Percentiles rank a stretch among this genome's conserved stretches.
Evolutionary conservation across 2,797 vertebrate genomes (phyloP).

Genomic region (Artibeus lituratus): DNA sequence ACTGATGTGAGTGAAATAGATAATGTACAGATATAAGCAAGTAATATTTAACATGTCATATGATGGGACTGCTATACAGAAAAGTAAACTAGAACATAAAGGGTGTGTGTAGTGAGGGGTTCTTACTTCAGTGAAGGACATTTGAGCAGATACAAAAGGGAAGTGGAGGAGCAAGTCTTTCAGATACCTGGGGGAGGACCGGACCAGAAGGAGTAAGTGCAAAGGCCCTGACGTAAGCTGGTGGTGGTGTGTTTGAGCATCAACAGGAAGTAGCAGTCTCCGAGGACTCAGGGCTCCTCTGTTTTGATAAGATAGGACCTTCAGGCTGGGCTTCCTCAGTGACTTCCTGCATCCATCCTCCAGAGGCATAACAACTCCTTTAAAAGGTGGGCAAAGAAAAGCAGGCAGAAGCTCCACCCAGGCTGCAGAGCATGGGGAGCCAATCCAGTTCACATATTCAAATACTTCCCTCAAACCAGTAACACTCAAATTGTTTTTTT

Average conservation of each 20-base stretch:
- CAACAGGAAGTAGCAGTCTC: not conserved
- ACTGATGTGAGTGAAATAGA: not conserved
- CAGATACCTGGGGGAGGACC: not conserved
- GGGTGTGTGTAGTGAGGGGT: not conserved
- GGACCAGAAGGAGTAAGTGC: not conserved
- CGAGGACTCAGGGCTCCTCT: not conserved
- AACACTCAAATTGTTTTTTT: conserved; percentile 55
- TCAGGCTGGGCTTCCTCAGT: not conserved
- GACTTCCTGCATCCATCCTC: not conserved
- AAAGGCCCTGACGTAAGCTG: not conserved
- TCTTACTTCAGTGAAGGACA: not conserved
- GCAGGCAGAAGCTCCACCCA: not conserved
- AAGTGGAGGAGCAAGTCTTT: not conserved
- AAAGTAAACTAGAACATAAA: not conserved
- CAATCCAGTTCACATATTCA: conserved; percentile 14
- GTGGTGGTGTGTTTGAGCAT: not conserved
- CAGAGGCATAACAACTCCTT: not conserved
- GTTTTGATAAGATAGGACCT: not conserved
- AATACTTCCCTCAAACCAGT: conserved; percentile 36
- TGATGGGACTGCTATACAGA: not conserved
- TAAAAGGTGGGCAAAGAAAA: not conserved
- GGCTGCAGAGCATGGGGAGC: not conserved
- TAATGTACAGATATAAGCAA: not conserved
- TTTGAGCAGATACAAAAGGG: not conserved
- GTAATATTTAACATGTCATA: not conserved